Evolutionary conservation across 2,113 vertebrate genomes (phyloP).

Genomic region (Mus spicilegus): DNA sequence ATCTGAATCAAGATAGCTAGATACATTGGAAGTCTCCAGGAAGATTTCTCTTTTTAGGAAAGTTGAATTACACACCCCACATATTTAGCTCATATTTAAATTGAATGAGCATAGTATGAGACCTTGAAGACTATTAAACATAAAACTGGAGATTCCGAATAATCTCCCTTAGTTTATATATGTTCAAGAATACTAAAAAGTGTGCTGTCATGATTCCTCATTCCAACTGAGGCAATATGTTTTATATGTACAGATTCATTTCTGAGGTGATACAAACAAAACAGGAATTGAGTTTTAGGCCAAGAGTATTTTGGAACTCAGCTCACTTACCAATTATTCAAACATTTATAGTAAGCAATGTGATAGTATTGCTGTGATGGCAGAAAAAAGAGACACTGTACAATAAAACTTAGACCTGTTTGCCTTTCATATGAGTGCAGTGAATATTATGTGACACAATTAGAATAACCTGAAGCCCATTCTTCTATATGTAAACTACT

Average conservation of each 20-base stretch:
- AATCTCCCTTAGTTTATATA: not conserved
- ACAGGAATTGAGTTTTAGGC: not conserved
- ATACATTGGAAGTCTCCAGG: conserved; percentile 15
- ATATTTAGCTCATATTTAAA: not conserved
- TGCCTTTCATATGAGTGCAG: not conserved
- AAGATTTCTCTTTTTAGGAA: not conserved
- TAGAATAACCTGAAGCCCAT: not conserved
- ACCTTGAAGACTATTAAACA: not conserved
- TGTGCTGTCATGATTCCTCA: not conserved
- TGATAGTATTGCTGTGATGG: not conserved
- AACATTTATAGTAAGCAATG: not conserved
- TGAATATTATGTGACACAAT: not conserved
- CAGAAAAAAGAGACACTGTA: not conserved
- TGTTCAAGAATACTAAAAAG: not conserved
- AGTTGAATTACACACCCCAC: not conserved
- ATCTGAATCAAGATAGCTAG: not conserved
- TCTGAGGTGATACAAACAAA: not conserved
- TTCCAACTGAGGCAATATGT: not conserved
- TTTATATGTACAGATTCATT: not conserved
- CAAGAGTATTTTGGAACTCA: not conserved
- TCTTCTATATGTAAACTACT: not conserved
- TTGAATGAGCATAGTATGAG: not conserved
- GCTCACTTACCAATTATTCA: not conserved
- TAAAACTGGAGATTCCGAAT: not conserved
- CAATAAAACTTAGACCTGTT: not conserved